Base-by-base conservation (phyloP, 1,140 invertebrate species). In the Euwallacea fornicatus region DNA sequence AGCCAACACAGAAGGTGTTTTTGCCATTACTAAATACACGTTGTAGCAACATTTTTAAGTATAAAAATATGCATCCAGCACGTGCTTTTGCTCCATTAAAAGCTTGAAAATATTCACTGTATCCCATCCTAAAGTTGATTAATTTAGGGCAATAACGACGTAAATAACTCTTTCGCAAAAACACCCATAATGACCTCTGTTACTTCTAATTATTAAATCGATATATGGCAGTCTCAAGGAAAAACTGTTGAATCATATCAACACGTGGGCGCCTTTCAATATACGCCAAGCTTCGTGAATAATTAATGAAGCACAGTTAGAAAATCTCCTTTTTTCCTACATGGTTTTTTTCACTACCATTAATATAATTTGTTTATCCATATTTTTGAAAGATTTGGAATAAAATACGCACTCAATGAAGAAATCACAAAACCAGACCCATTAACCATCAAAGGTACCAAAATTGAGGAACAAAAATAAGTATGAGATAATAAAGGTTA, bases 171-270 rank as follows among this genome's bases (percentile, higher is more conserved):
- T n/a, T 46, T 63, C 16, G 61, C 61, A 16, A 63, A 63, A 63
- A 42, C 13, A 13, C 21, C 43, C 61, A 46, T 63, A 63, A 63
- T 63, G 61, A 63, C 44, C 61, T 63, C 47, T 63, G 61, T 44
- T 47, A 41, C 13, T 55, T 65, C 53, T 65, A 65, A 65, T 65
- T 21, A 65, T 55, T 65, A n/a, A 55, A 65, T 65, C 63, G 42
- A 65, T 65, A 65, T 65, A 54, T 65, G 16, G 46, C 63, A 33
- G 63, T 65, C 63, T 65, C 63, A 65, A 65, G 63, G 63, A 65
- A 65, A 65, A 65, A 65, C 63, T 65, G 63, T 65, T 65, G 63
- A 65, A 65, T 65, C 63, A 65, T 65, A 65, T 65, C 63, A 65
- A 65, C 63, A 65, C 54, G 63, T 65, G 63, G 63, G 63, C 21